phyloP scores from a whole-genome alignment of 1,140 invertebrate genomes.

The Eurytemora carolleeae region DNA sequence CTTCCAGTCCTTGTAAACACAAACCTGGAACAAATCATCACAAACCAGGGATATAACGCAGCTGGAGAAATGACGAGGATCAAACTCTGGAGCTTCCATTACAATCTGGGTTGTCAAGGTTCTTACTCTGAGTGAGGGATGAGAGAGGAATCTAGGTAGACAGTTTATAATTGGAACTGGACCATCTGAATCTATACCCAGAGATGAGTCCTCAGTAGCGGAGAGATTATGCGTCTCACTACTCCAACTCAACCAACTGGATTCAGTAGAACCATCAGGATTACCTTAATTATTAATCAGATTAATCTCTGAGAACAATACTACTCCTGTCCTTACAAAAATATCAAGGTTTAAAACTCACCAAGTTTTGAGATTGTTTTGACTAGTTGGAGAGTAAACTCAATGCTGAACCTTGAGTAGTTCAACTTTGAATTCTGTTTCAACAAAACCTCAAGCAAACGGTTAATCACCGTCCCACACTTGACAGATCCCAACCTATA shows the following conservation, averaged over 20 bases:
- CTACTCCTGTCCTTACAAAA: no score
- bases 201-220: neutral
- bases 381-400: neutral
- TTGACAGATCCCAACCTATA: no score
- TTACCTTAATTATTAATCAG: no score
- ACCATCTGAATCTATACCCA: neutral
- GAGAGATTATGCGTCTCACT: neutral
- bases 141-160: neutral
- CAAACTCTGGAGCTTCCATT: no score
- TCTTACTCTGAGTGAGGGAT: neutral
- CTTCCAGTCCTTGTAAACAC: no score
- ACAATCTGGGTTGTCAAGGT: no score
- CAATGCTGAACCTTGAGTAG: neutral
- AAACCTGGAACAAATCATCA: no score
- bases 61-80: no score
- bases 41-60: no score
- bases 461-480: neutral
- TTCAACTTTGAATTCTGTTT: neutral
- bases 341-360: neutral
- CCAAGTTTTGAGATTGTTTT: neutral
- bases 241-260: neutral
- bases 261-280: no score
- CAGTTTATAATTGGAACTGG: neutral
- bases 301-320: no score
- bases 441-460: neutral